Evolutionary conservation across 2,113 vertebrate species (phyloP).

Genomic region (Esox niger): DNA sequence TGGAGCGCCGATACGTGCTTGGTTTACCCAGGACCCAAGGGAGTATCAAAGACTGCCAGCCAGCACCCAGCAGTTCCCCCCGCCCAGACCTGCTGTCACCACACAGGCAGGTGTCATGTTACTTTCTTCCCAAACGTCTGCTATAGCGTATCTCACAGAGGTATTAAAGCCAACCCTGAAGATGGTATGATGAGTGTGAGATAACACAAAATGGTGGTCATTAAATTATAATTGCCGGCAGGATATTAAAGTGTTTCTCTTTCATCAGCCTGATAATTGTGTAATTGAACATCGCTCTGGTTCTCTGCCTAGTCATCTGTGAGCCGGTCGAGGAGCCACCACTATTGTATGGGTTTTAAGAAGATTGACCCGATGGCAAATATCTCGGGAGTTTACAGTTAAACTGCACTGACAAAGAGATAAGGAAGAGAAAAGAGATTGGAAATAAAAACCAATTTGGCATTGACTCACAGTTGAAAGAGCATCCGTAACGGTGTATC

Average conservation of each 20-base stretch:
- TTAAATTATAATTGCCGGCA: background rate
- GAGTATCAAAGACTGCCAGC: constrained; percentile 45
- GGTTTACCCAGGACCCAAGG: constrained; percentile 29
- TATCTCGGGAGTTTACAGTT: background rate
- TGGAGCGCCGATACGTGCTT: constrained; percentile 33
- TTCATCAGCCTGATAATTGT: background rate
- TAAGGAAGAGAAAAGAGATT: background rate
- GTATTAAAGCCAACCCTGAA: background rate
- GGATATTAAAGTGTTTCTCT: background rate
- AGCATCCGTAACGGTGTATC: background rate
- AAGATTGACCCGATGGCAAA: background rate
- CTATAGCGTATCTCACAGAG: background rate
- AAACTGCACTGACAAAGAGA: background rate
- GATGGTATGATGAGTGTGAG: background rate
- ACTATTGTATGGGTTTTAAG: background rate
- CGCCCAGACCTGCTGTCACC: too few species aligned
- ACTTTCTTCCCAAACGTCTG: too few species aligned
- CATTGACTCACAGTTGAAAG: constrained; percentile 5
- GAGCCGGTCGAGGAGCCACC: background rate
- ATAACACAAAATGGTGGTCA: background rate
- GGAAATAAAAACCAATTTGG: background rate
- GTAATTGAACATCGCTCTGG: background rate
- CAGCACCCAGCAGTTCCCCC: background rate
- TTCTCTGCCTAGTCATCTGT: background rate
- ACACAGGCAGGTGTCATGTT: too few species aligned